Percentiles rank a stretch among this genome's conserved stretches.
These are phyloP conservation scores for Tetraneura akinire DNA, from an alignment of 1,140 invertebrate species.

Conservation along the genomic window DNA sequence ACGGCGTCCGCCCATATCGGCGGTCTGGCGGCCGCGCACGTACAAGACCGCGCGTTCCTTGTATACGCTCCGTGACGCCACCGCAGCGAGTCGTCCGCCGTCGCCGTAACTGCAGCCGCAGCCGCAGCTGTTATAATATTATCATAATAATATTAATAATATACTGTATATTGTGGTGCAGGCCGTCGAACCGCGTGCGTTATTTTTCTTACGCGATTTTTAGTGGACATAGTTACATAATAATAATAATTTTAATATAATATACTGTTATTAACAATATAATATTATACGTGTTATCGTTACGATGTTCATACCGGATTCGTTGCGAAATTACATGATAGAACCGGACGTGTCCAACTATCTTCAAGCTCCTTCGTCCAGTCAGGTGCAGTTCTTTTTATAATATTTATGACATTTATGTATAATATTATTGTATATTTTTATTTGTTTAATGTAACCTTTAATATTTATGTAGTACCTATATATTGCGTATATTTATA, in stretches of 20 bases:
- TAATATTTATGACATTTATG: not conserved
- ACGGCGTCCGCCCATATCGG: constrained; percentile 26
- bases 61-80: constrained; percentile 6
- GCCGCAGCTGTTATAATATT: not conserved
- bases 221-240: too few relatives aligned
- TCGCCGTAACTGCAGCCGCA: constrained; percentile 49
- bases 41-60: not conserved
- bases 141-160: too few relatives aligned
- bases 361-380: constrained; percentile 77
- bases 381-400: constrained; percentile 66
- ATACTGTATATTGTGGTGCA: too few relatives aligned
- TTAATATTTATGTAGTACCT: too few relatives aligned
- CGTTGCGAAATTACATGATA: constrained; percentile 79
- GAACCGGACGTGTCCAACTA: constrained; percentile 80
- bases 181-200: too few relatives aligned
- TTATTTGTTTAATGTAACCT: too few relatives aligned
- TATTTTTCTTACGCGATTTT: not conserved
- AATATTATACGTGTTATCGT: too few relatives aligned
- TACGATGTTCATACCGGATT: constrained; percentile 76
- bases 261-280: too few relatives aligned
- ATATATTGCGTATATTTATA: too few relatives aligned
- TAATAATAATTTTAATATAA: too few relatives aligned
- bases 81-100: constrained; percentile 36
- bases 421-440: too few relatives aligned
- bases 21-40: constrained; percentile 52